Conservation (phyloP, 2,113 vertebrate genomes). For the Castor canadensis region DNA sequence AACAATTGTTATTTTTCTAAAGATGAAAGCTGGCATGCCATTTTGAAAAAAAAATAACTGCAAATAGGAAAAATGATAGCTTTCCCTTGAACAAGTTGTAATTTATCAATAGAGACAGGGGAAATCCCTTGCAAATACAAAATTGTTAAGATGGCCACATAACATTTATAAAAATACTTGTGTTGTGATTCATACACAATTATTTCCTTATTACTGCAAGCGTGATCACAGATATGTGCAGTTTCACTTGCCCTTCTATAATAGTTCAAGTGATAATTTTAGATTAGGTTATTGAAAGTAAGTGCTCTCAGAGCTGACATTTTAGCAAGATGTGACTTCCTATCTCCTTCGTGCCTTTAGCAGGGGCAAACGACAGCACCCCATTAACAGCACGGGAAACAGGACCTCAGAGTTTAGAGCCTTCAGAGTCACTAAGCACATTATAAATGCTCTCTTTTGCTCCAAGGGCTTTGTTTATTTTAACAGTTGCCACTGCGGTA, state of each 20-base stretch:
- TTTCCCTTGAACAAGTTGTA: not conserved
- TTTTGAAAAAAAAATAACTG: not conserved
- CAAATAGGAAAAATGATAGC: not conserved
- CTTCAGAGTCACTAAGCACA: not conserved
- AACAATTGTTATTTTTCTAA: not conserved
- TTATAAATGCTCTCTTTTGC: constrained; percentile 35
- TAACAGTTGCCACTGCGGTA: constrained; percentile 53
- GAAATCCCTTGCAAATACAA: not conserved
- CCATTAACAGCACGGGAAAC: not conserved
- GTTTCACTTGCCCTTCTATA: not conserved
- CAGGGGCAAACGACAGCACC: not conserved
- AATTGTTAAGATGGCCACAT: not conserved
- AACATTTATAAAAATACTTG: not conserved
- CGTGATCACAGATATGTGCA: not conserved
- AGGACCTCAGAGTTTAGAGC: constrained; percentile 40
- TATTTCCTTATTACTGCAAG: not conserved
- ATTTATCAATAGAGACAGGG: not conserved
- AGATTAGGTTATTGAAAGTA: not conserved
- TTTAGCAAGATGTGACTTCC: not conserved
- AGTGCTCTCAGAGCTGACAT: not conserved
- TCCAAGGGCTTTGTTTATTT: constrained; percentile 56
- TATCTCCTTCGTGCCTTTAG: not conserved
- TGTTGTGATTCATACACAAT: not conserved
- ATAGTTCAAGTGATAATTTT: not conserved
- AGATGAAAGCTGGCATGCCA: not conserved